phyloP scores from a whole-genome alignment of 2,113 vertebrate species.

The Campylomormyrus numenius region DNA sequence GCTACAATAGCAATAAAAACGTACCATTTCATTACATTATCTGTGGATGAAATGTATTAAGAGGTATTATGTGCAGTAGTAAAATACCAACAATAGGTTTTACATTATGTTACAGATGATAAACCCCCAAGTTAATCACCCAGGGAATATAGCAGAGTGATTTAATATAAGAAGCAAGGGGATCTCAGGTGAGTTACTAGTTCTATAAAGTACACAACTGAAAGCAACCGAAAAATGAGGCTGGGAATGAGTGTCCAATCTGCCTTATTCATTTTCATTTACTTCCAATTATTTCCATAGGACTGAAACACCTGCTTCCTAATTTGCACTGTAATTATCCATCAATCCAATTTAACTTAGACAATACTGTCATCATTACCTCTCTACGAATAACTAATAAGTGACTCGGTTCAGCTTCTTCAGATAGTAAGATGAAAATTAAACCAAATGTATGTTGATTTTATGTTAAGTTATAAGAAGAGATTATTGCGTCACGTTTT shows the following conservation, averaged over 20 bases:
- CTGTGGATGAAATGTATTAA: background rate
- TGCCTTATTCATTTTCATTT: slow-evolving; percentile 46
- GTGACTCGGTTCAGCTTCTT: slow-evolving; percentile 13
- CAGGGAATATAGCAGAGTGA: background rate
- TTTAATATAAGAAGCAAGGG: slow-evolving; percentile 4
- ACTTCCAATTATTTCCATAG: slow-evolving; percentile 46
- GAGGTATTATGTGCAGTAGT: background rate
- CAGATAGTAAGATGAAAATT: background rate
- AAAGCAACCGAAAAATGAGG: slow-evolving; percentile 11
- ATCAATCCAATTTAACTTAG: slow-evolving; percentile 39
- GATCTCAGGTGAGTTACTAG: slow-evolving; percentile 19
- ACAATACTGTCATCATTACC: slow-evolving; percentile 27
- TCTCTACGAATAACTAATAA: slow-evolving; percentile 21
- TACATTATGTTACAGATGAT: background rate
- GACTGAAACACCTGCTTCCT: slow-evolving; percentile 57
- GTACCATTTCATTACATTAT: background rate
- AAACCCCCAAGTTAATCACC: background rate
- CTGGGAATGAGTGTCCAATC: slow-evolving; percentile 14
- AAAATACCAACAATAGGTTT: background rate
- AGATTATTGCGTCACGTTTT: background rate
- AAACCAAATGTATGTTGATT: background rate
- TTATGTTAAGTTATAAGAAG: background rate
- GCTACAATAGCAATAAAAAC: background rate
- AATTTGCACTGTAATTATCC: slow-evolving; percentile 49
- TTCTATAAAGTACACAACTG: slow-evolving; percentile 31